These are phyloP conservation scores for Acanthosoma haemorrhoidale DNA, from an alignment of 2,888 invertebrate species.

Conservation along the genomic window DNA sequence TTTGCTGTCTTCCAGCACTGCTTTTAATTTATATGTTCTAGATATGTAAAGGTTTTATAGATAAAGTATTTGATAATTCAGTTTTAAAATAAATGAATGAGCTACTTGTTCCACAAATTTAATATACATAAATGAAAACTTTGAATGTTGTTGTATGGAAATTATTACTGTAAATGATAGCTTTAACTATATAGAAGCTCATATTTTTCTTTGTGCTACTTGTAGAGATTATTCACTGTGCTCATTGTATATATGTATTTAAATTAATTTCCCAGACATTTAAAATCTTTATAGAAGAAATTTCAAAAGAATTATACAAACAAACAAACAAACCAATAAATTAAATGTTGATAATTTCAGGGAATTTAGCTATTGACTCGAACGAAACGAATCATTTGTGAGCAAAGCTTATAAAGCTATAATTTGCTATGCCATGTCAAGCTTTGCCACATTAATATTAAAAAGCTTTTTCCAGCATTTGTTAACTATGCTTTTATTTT, in stretches of 20 bases:
- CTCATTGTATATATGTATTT: constrained; percentile 7
- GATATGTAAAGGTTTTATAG: background rate
- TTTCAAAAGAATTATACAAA: background rate
- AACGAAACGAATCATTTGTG: constrained; percentile 28
- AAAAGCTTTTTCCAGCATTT: constrained; percentile 15
- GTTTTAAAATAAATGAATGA: background rate
- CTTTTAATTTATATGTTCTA: background rate
- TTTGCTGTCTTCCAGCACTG: background rate
- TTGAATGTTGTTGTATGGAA: background rate
- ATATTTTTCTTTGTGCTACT: background rate
- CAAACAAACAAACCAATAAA: background rate
- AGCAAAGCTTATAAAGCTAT: constrained; percentile 16
- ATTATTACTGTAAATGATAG: background rate
- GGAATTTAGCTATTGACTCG: constrained; percentile 19
- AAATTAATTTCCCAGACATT: background rate
- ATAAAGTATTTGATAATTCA: background rate
- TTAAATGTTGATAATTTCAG: background rate
- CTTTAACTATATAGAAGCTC: background rate
- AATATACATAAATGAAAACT: background rate
- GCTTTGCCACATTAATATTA: constrained; percentile 27
- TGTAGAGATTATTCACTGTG: background rate
- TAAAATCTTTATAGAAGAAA: background rate
- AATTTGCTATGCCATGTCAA: background rate
- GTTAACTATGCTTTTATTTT: constrained; percentile 22
- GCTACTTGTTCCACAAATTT: background rate